phyloP scores from a whole-genome alignment of 2,113 vertebrate species.

The Melanotaenia duboulayi region DNA sequence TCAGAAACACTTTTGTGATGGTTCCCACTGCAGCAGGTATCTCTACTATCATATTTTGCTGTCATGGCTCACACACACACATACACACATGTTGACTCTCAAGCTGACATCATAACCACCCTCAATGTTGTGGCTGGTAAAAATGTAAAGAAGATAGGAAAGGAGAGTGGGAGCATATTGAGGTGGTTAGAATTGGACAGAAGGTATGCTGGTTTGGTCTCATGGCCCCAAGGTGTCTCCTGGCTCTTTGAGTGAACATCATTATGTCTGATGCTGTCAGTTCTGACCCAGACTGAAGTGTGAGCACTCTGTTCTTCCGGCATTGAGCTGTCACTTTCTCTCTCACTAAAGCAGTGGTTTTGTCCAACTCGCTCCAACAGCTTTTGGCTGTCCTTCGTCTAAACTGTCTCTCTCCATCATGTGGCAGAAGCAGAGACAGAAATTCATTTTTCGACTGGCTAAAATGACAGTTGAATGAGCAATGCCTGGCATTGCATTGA shows the following conservation, averaged over 20 bases:
- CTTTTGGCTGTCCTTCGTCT: conserved; percentile 34
- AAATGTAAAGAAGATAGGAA: conserved; percentile 4
- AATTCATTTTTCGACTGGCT: too few species aligned
- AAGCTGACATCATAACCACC: neutral
- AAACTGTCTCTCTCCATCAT: conserved; percentile 18
- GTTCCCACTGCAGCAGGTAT: neutral
- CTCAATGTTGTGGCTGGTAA: neutral
- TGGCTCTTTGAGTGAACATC: conserved; percentile 72
- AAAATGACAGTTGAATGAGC: too few species aligned
- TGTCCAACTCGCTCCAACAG: conserved; percentile 23
- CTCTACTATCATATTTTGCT: neutral
- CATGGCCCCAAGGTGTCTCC: conserved; percentile 61
- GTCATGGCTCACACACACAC: neutral
- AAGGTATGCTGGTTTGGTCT: conserved; percentile 55
- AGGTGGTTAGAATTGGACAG: conserved; percentile 37
- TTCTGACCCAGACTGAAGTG: conserved; percentile 65
- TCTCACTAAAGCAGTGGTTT: conserved; percentile 54
- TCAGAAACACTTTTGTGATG: neutral
- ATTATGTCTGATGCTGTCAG: conserved; percentile 81
- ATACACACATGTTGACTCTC: neutral
- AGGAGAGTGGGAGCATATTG: neutral
- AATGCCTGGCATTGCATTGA: neutral
- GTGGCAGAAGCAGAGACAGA: conserved; percentile 26
- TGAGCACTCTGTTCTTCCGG: conserved; percentile 68
- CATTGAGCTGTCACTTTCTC: conserved; percentile 72